Evolutionary conservation across 2,113 vertebrate species (phyloP), one percentile per base, ranked within the genome.

Genomic region (Plecotus auritus): DNA sequence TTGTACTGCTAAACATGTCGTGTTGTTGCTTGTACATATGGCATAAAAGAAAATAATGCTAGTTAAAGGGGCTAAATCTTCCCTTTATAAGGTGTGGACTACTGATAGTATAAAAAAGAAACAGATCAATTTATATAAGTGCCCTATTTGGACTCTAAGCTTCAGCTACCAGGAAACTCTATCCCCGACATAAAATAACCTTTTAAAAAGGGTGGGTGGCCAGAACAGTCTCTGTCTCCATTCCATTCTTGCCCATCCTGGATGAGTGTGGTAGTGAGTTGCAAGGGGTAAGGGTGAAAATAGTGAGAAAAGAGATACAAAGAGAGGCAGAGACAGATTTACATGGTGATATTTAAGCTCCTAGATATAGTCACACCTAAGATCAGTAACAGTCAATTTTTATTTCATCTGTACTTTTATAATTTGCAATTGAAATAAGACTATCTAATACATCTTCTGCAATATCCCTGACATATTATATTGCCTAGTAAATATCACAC

Each of bases 251-350:
- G 32, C 10, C 69, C 30, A 70, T 42, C 49, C 47, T 78, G 22
- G 26, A 61, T 88, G 51, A 95, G 9, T 85, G 11, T 7, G 22
- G 51, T 30, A 37, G 30, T 66, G 17, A 40, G 30, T 22, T 93
- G 22, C 11, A 28, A 95, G 13, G 11, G 32, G 9, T 30, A 4
- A 76, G 23, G 54, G 42, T n/a, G 28, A 61, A 26, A 72, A 66
- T 35, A 17, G 32, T 81, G 45, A 88, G 49, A 18, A 56, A 64
- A 49, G 32, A 72, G 37, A 84, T 87, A 9, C n/a, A 94, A n/a
- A 90, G 35, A 82, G 69, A 90, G 10, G 86, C 59, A 86, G 66
- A 94, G 70, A 85, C 32, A 95, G n/a, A 85, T n/a, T 45, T 26
- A 78, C n/a, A 69, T 35, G 23, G 51, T 61, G 1, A 89, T 61